phyloP scores from a whole-genome alignment of 2,113 vertebrate genomes.

The human (Homo sapiens) region GRCh38 chr19:2701001-2701500 shows the following conservation, averaged over 20 bases:
- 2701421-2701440: background rate
- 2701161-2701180: background rate
- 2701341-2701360: background rate
- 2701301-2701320: background rate
- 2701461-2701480: background rate
- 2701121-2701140: background rate
- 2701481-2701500: background rate
- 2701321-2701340: background rate
- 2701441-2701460: background rate
- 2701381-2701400: background rate
- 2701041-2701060: constrained; percentile 47
- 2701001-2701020: constrained; percentile 53
- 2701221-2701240: background rate
- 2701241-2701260: background rate
- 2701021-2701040: constrained; percentile 24
- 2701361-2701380: background rate
- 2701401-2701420: background rate
- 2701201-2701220: fast-evolving
- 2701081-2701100: background rate
- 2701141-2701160: background rate
- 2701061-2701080: constrained; percentile 9
- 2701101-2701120: background rate
- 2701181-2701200: fast-evolving
- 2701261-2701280: background rate
- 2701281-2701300: background rate